These are phyloP conservation scores for Malacoctenus gilli DNA, from an alignment of 2,797 vertebrate species.

Conservation along the genomic window DNA sequence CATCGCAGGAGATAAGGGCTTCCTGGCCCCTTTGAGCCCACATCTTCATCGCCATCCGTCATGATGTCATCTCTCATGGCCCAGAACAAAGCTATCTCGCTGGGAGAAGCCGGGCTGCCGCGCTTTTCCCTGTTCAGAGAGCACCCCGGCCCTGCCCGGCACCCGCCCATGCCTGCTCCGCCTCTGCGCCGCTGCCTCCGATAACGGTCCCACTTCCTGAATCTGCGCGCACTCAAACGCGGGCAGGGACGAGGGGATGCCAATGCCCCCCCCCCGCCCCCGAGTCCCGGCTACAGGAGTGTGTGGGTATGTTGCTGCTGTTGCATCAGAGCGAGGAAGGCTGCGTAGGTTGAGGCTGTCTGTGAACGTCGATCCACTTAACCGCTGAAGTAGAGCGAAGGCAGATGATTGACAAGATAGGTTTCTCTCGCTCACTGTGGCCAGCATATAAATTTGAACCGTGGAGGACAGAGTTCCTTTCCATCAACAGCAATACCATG, in stretches of 20 bases:
- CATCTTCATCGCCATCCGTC: conserved; percentile 71
- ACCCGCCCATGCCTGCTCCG: no score
- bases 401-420: conserved; percentile 15
- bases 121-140: conserved; percentile 53
- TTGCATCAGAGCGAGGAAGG: conserved; percentile 43
- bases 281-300: conserved; percentile 7
- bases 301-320: conserved; percentile 31
- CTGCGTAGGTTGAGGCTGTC: conserved; percentile 13
- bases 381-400: not conserved
- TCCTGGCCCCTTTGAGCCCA: conserved; percentile 67
- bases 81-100: conserved; percentile 79
- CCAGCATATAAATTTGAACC: not conserved
- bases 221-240: conserved; percentile 31
- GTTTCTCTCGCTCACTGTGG: not conserved
- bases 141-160: conserved; percentile 56
- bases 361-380: conserved; percentile 9
- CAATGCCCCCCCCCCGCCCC: conserved; percentile 24
- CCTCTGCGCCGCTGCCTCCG: conserved; percentile 44
- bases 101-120: conserved; percentile 60
- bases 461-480: not conserved
- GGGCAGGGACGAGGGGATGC: conserved; percentile 20
- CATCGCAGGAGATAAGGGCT: conserved; percentile 69
- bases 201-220: conserved; percentile 58
- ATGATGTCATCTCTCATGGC: conserved; percentile 78
- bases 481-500: no score